These are phyloP conservation scores for Ctenopoma kingsleyae DNA, from an alignment of 2,797 vertebrate genomes.

Conservation along the genomic window DNA sequence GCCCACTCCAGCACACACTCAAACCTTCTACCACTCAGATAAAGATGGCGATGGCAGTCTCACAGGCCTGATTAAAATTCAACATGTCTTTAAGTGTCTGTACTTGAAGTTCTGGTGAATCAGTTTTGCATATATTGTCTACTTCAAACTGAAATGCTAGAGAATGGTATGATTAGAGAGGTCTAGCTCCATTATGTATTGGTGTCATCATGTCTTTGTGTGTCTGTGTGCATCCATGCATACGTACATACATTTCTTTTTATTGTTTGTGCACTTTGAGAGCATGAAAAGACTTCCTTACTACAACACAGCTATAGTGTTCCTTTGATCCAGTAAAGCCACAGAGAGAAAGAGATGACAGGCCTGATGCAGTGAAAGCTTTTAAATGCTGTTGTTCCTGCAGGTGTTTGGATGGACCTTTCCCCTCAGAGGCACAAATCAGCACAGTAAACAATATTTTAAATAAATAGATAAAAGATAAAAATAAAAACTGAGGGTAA, in stretches of 20 bases:
- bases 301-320: slow-evolving; percentile 54
- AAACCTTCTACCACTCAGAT: slow-evolving; percentile 47
- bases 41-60: slow-evolving; percentile 63
- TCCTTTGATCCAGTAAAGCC: slow-evolving; percentile 75
- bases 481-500: slow-evolving; percentile 21
- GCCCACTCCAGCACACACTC: slow-evolving; percentile 67
- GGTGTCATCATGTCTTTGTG: slow-evolving; percentile 34
- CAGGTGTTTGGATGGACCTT: slow-evolving; percentile 74
- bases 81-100: slow-evolving; percentile 70
- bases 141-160: slow-evolving; percentile 37
- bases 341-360: slow-evolving; percentile 66
- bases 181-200: slow-evolving; percentile 34
- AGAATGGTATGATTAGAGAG: slow-evolving; percentile 39
- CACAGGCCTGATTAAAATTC: slow-evolving; percentile 74
- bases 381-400: slow-evolving; percentile 79
- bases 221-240: not conserved
- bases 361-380: slow-evolving; percentile 71
- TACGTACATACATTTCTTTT: slow-evolving; percentile 32
- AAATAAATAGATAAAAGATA: slow-evolving; percentile 25
- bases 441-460: slow-evolving; percentile 50
- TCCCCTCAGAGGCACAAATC: slow-evolving; percentile 40
- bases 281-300: slow-evolving; percentile 55
- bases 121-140: slow-evolving; percentile 49
- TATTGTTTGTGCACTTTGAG: slow-evolving; percentile 29
- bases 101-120: slow-evolving; percentile 48